Evolutionary conservation across 2,797 vertebrate genomes (phyloP).

Genomic region (Phrynocephalus guinanensis): DNA sequence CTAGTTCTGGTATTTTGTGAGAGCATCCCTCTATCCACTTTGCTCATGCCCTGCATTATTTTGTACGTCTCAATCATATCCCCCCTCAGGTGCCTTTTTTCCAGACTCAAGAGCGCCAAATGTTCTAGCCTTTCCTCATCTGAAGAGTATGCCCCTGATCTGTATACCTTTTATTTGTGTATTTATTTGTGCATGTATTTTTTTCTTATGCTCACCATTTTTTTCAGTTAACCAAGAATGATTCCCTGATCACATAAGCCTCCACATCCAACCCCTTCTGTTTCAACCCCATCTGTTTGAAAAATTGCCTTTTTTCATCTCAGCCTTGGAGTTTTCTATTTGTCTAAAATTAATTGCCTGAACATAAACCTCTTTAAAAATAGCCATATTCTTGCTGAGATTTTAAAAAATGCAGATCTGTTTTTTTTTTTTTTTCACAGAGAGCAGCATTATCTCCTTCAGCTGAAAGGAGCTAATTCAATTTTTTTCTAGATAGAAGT

Average conservation of each 20-base stretch:
- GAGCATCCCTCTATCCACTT: too few relatives aligned
- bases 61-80: too few relatives aligned
- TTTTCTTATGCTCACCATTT: background rate
- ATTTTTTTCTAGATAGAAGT: constrained; percentile 54
- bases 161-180: too few relatives aligned
- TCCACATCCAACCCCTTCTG: too few relatives aligned
- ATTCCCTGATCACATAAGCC: background rate
- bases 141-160: too few relatives aligned
- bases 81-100: too few relatives aligned
- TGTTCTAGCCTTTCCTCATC: too few relatives aligned
- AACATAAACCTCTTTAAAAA: constrained; percentile 23
- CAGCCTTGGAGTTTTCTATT: background rate
- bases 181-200: too few relatives aligned
- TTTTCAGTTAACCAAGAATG: background rate
- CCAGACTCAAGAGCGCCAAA: too few relatives aligned
- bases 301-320: background rate
- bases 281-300: background rate
- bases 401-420: constrained; percentile 52
- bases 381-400: constrained; percentile 43
- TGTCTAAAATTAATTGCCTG: constrained; percentile 12
- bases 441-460: constrained; percentile 55
- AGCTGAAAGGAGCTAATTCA: constrained; percentile 64
- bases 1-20: too few relatives aligned
- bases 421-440: constrained; percentile 66
- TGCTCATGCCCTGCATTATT: too few relatives aligned